Conservation (phyloP, 2,113 vertebrate species). For the Sinocyclocheilus rhinocerous region DNA sequence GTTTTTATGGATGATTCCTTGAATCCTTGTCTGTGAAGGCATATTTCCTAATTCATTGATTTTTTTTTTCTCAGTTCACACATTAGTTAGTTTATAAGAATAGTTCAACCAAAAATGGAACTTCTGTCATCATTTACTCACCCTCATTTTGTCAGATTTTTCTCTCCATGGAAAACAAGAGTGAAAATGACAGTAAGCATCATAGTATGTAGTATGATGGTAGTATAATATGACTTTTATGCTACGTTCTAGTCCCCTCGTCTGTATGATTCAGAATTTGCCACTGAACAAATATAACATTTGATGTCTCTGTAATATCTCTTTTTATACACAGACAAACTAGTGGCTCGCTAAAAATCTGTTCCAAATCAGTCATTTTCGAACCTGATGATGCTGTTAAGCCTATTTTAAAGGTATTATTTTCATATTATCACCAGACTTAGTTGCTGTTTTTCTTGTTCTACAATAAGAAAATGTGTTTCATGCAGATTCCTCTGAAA, state of each 20-base stretch:
- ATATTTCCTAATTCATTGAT: too few species aligned
- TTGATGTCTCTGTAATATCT: background rate
- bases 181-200: too few species aligned
- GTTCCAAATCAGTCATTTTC: constrained; percentile 94
- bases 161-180: too few species aligned
- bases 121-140: too few species aligned
- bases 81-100: too few species aligned
- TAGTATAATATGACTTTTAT: too few species aligned
- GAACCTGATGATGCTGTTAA: constrained; percentile 85
- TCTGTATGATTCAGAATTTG: background rate
- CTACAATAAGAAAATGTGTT: constrained; percentile 36
- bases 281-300: background rate
- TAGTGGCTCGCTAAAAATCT: constrained; percentile 92
- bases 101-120: too few species aligned
- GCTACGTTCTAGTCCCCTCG: background rate
- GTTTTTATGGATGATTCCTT: background rate
- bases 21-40: background rate
- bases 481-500: constrained; percentile 85
- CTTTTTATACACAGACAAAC: constrained; percentile 74
- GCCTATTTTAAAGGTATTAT: constrained; percentile 89
- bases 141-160: too few species aligned
- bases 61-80: too few species aligned
- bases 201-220: too few species aligned
- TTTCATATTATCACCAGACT: background rate
- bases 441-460: background rate